A percentile compares a stretch with the other conserved stretches of the same genome.
phyloP scores from a whole-genome alignment of 2,888 invertebrate species.

The Serripes groenlandicus region DNA sequence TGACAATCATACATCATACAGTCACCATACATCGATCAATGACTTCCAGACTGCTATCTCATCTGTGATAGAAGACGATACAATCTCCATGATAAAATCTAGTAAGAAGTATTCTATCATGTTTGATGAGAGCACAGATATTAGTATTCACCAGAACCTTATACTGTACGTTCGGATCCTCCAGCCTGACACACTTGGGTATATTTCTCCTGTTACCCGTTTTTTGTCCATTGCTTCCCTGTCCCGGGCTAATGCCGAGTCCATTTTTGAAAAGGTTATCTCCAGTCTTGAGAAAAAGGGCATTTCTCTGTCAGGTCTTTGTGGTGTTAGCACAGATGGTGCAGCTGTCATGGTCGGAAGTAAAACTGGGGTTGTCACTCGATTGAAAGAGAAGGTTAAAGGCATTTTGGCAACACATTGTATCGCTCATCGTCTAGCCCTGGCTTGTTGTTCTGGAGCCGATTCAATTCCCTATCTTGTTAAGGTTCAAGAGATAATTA shows the following conservation, averaged over 20 bases:
- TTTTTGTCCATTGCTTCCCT: slow-evolving; percentile 46
- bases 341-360: slow-evolving; percentile 45
- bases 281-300: slow-evolving; percentile 24
- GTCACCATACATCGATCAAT: neutral
- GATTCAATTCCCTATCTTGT: slow-evolving; percentile 47
- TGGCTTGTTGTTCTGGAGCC: slow-evolving; percentile 47
- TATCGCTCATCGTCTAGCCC: slow-evolving; percentile 60
- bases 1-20: slow-evolving; percentile 22
- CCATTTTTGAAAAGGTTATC: slow-evolving; percentile 28
- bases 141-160: slow-evolving; percentile 45
- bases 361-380: slow-evolving; percentile 33
- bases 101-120: slow-evolving; percentile 25
- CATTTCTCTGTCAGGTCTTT: slow-evolving; percentile 26
- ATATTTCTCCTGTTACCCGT: slow-evolving; percentile 27
- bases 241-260: slow-evolving; percentile 40
- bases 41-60: slow-evolving; percentile 25
- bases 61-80: slow-evolving; percentile 2
- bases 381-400: neutral
- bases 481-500: slow-evolving; percentile 49
- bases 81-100: neutral
- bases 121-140: slow-evolving; percentile 41
- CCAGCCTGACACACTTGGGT: slow-evolving; percentile 23
- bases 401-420: slow-evolving; percentile 58
- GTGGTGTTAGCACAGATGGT: slow-evolving; percentile 54
- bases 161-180: slow-evolving; percentile 37